A percentile compares a stretch with the other conserved stretches of the same genome.
phyloP scores from a whole-genome alignment of 2,888 invertebrate species.

The Esperia sulphurella region DNA sequence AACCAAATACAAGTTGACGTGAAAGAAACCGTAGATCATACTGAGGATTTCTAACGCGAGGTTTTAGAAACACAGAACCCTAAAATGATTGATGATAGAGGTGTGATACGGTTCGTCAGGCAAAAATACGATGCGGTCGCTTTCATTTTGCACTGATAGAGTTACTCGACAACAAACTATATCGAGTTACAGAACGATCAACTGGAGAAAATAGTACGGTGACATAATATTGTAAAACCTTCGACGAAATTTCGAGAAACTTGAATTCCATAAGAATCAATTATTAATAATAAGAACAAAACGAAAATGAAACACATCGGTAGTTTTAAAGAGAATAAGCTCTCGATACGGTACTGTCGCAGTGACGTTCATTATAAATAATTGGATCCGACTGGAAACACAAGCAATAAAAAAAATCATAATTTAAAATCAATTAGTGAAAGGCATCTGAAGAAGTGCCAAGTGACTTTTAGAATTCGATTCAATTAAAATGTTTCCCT shows the following conservation, averaged over 20 bases:
- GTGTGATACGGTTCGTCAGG: not conserved
- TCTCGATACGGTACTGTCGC: too few relatives aligned
- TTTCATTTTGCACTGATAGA: constrained; percentile 1
- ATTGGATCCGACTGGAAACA: not conserved
- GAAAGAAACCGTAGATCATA: not conserved
- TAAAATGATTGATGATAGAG: not conserved
- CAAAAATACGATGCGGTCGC: constrained; percentile 3
- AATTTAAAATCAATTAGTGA: constrained; percentile 1
- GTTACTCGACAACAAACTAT: not conserved
- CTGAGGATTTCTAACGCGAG: not conserved
- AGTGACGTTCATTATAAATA: not conserved
- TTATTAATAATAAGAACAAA: too few relatives aligned
- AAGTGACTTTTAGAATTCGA: too few relatives aligned
- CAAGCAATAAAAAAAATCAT: not conserved
- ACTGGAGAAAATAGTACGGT: not conserved
- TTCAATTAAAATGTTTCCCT: too few relatives aligned
- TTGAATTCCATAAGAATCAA: too few relatives aligned
- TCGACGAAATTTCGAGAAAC: too few relatives aligned
- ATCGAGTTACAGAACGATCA: not conserved
- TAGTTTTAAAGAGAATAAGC: too few relatives aligned
- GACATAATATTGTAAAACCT: too few relatives aligned
- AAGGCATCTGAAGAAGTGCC: not conserved
- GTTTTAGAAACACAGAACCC: not conserved
- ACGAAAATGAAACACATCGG: too few relatives aligned
- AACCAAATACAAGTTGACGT: not conserved